phyloP scores from a whole-genome alignment of 2,113 vertebrate species.

The Lycaon pictus region DNA sequence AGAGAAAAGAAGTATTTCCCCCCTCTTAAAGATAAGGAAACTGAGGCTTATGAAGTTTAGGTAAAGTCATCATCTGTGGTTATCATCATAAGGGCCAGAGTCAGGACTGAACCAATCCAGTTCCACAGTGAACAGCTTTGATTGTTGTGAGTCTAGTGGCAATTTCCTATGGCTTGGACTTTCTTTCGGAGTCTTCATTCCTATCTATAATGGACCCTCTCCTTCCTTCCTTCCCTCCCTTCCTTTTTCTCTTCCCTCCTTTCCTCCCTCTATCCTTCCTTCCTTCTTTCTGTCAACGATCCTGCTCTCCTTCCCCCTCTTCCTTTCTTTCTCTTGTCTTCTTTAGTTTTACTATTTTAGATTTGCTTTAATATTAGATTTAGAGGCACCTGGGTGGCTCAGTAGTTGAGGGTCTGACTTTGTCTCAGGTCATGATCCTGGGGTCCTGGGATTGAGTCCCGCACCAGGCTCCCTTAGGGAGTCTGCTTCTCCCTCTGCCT shows the following conservation, averaged over 20 bases:
- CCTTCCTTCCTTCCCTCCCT: neutral
- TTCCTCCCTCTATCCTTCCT: neutral
- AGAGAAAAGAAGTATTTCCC: neutral
- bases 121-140: neutral
- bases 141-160: neutral
- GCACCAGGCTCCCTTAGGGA: too few species aligned
- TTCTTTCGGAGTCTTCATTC: neutral
- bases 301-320: neutral
- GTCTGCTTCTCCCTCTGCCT: too few species aligned
- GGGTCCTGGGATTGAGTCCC: too few species aligned
- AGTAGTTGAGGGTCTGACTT: too few species aligned
- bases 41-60: neutral
- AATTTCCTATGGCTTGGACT: neutral
- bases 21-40: neutral
- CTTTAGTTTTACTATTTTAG: neutral
- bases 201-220: neutral
- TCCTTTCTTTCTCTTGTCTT: too few species aligned
- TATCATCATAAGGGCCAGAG: neutral
- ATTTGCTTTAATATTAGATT: too few species aligned
- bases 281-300: too few species aligned
- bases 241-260: too few species aligned
- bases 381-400: too few species aligned
- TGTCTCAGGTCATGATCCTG: too few species aligned
- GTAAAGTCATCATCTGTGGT: neutral
- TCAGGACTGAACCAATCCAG: neutral